A percentile compares a stretch with the other conserved stretches of the same genome.
Conservation (phyloP, 2,888 invertebrate genomes). For the Hypolimnas misippus region DNA sequence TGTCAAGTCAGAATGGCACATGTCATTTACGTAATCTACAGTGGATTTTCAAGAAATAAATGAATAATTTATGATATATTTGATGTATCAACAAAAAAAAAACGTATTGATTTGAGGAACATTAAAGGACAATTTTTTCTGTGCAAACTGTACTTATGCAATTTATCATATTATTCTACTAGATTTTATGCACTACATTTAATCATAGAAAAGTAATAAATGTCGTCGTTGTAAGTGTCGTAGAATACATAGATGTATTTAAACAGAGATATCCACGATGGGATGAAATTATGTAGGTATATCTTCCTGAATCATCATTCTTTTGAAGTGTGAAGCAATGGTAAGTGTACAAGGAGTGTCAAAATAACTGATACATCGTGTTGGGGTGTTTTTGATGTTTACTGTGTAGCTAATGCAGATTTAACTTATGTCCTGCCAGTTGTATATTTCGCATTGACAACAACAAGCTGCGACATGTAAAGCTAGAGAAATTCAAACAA, state of each 20-base stretch:
- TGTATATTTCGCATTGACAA: slow-evolving; percentile 11
- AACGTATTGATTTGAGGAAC: not conserved
- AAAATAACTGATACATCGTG: slow-evolving; percentile 69
- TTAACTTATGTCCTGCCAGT: slow-evolving; percentile 25
- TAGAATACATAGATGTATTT: slow-evolving; percentile 1
- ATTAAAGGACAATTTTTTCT: slow-evolving; percentile 2
- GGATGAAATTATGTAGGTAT: slow-evolving; percentile 69
- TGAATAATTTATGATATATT: slow-evolving; percentile 1
- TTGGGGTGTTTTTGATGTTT: slow-evolving; percentile 55
- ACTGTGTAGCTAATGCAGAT: slow-evolving; percentile 30
- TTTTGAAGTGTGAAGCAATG: slow-evolving; percentile 56
- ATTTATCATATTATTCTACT: slow-evolving; percentile 13
- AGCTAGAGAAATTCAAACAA: not conserved
- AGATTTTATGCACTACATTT: slow-evolving; percentile 7
- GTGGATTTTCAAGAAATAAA: slow-evolving; percentile 3
- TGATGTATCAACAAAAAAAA: not conserved
- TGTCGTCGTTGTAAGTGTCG: slow-evolving; percentile 18
- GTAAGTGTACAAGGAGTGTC: slow-evolving; percentile 79
- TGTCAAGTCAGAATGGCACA: not conserved
- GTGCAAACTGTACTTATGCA: slow-evolving; percentile 1
- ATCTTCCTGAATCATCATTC: slow-evolving; percentile 61
- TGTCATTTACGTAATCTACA: not conserved
- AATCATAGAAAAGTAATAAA: slow-evolving; percentile 3
- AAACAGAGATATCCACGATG: slow-evolving; percentile 62
- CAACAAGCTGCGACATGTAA: not conserved